Evolutionary conservation across 2,797 vertebrate genomes (phyloP).

Genomic region (Trachurus trachurus): DNA sequence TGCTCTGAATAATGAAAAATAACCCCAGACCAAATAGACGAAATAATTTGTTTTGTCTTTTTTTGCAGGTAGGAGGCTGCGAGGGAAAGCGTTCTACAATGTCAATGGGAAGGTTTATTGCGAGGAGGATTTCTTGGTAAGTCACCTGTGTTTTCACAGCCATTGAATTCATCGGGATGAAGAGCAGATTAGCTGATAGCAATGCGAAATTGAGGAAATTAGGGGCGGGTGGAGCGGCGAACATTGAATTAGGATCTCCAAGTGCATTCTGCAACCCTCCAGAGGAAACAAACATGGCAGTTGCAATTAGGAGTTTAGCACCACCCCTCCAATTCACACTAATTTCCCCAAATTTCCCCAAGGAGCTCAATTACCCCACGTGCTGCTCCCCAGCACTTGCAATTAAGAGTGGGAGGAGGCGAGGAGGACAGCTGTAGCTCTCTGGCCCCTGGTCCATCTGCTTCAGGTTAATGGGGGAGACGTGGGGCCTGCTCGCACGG

Average conservation of each 20-base stretch:
- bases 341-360: constrained; percentile 69
- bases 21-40: not conserved
- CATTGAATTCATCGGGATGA: constrained; percentile 10
- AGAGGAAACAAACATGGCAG: constrained; percentile 68
- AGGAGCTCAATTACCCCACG: constrained; percentile 70
- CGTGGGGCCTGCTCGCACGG: not conserved
- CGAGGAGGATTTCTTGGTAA: constrained; percentile 99
- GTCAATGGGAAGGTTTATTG: constrained; percentile 98
- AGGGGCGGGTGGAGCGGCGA: constrained; percentile 25
- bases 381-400: constrained; percentile 48
- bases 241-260: constrained; percentile 39
- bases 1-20: not conserved
- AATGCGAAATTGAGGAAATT: not conserved
- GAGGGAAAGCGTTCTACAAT: constrained; percentile 99
- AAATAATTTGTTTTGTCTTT: no score
- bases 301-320: constrained; percentile 63
- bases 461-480: constrained; percentile 60
- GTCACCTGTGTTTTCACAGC: constrained; percentile 59
- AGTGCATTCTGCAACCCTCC: constrained; percentile 63
- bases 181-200: constrained; percentile 9
- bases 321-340: constrained; percentile 73
- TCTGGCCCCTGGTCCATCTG: constrained; percentile 65
- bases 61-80: constrained; percentile 92
- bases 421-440: constrained; percentile 63
- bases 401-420: constrained; percentile 53